Evolutionary conservation across 2,797 vertebrate genomes (phyloP).

Genomic region (Aulostomus chinensis): DNA sequence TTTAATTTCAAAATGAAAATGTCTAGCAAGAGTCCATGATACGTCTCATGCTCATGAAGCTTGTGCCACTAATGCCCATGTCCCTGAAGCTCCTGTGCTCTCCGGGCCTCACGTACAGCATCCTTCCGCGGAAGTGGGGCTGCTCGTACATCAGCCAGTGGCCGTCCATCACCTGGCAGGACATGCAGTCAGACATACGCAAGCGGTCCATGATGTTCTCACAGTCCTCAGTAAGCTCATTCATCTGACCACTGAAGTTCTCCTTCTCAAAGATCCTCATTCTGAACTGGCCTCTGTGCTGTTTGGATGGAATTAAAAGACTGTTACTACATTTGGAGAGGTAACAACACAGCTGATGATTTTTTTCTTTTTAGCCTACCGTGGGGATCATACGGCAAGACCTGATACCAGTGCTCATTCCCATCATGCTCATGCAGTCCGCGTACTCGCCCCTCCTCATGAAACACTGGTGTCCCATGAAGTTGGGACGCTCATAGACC

Average conservation of each 20-base stretch:
- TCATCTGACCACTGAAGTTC: slow-evolving; percentile 59
- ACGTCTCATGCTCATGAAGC: slow-evolving; percentile 63
- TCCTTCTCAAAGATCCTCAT: slow-evolving; percentile 67
- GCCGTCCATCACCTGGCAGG: slow-evolving; percentile 71
- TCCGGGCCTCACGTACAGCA: slow-evolving; percentile 73
- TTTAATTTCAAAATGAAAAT: slow-evolving; percentile 22
- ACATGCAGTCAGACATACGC: slow-evolving; percentile 62
- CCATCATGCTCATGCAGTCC: slow-evolving; percentile 69
- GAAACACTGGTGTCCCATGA: slow-evolving; percentile 68
- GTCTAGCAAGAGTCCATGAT: slow-evolving; percentile 65
- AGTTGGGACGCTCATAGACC: slow-evolving; percentile 71
- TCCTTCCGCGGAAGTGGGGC: slow-evolving; percentile 66
- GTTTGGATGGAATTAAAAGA: slow-evolving; percentile 4
- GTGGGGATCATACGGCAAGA: slow-evolving; percentile 72
- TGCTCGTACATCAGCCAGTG: slow-evolving; percentile 76
- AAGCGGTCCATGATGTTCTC: slow-evolving; percentile 64
- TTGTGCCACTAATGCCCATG: slow-evolving; percentile 41
- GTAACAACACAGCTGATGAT: slow-evolving; percentile 41
- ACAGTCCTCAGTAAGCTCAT: slow-evolving; percentile 59
- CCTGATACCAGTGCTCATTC: slow-evolving; percentile 54
- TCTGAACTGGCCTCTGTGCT: slow-evolving; percentile 59
- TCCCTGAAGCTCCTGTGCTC: slow-evolving; percentile 75
- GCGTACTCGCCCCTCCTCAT: slow-evolving; percentile 71
- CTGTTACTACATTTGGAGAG: background rate
- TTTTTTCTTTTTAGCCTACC: slow-evolving; percentile 28